Base-by-base conservation (phyloP, 2,888 invertebrate species). In the Priocnemis perturbator region DNA sequence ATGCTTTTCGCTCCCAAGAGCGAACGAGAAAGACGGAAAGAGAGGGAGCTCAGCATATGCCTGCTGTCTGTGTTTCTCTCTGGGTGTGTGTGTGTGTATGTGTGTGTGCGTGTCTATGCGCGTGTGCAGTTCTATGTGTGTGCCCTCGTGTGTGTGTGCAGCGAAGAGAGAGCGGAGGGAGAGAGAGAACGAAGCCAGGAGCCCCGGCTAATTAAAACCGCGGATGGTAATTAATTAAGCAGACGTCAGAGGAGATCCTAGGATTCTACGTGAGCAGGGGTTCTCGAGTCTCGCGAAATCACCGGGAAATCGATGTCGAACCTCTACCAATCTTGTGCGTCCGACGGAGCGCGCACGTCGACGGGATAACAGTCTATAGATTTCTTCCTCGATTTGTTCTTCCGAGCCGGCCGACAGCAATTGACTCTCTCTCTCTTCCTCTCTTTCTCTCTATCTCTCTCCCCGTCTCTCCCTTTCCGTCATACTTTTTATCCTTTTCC, bases 161-260 rank as follows among this genome's bases (percentile, higher is more conserved):
- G 37, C 1, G 37, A 17, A 55, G 50, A 48, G 67, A 37, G 60
- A 60, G 50, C 19, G 50, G 50, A 44, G 50, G 64, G 30, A 45
- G 55, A 58, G 37, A 37, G 77, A 64, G 75, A 58, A 66, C 64
- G 81, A 77, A 73, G 77, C 77, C 79, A 74, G 80, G 69, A 81
- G 76, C 73, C 76, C 81, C 81, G 77, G 87, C 88, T 89, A 88
- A 89, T 89, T 89, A 88, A 89, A 89, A 88, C 88, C 88, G 84
- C 86, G 87, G 87, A 88, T 87, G 84, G 88, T 89, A 88, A 89
- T 89, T 87, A 89, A 89, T 89, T 88, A 88, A 88, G 87, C 87
- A 86, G 84, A 86, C 84, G 87, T 85, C 86, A 86, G 86, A 79
- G 76, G 83, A 86, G 85, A 84, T 85, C 85, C 84, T 85, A 86